A percentile compares a stretch with the other conserved stretches of the same genome.
Conservation (phyloP, 1,140 invertebrate species). For the Helicoverpa zea region DNA sequence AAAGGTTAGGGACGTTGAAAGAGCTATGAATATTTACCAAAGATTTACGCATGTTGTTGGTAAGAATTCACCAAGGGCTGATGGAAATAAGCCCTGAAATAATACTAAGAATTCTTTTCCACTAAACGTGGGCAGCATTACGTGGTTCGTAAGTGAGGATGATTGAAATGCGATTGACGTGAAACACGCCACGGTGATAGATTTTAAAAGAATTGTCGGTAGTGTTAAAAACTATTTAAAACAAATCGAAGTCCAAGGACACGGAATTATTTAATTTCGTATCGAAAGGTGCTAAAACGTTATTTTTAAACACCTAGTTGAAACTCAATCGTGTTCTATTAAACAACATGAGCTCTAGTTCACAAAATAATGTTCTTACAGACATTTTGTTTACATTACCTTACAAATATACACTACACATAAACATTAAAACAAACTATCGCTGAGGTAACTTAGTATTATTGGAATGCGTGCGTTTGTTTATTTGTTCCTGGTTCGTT, state of each 20-base stretch:
- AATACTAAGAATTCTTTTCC: slow-evolving; percentile 2
- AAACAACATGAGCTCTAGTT: slow-evolving; percentile 53
- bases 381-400: slow-evolving; percentile 55
- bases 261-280: not conserved
- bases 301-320: slow-evolving; percentile 21
- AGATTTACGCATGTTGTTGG: not conserved
- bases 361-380: slow-evolving; percentile 46
- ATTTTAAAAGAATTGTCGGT: not conserved
- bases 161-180: slow-evolving; percentile 23
- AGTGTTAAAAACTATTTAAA: slow-evolving; percentile 7
- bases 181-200: not conserved
- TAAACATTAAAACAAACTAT: slow-evolving; percentile 53
- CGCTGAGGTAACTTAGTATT: slow-evolving; percentile 23
- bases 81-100: slow-evolving; percentile 14
- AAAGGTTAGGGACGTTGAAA: not conserved
- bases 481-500: slow-evolving; percentile 23
- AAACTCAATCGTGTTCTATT: slow-evolving; percentile 50
- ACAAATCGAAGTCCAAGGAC: not conserved
- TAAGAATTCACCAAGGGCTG: slow-evolving; percentile 15
- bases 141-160: slow-evolving; percentile 3
- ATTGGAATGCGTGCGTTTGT: slow-evolving; percentile 24
- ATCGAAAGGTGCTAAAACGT: not conserved
- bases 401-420: slow-evolving; percentile 48
- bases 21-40: not conserved
- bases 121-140: slow-evolving; percentile 1